Percentiles rank a stretch among this genome's conserved stretches.
phyloP scores from a whole-genome alignment of 2,888 invertebrate species.

The Chrysolina oricalcia region DNA sequence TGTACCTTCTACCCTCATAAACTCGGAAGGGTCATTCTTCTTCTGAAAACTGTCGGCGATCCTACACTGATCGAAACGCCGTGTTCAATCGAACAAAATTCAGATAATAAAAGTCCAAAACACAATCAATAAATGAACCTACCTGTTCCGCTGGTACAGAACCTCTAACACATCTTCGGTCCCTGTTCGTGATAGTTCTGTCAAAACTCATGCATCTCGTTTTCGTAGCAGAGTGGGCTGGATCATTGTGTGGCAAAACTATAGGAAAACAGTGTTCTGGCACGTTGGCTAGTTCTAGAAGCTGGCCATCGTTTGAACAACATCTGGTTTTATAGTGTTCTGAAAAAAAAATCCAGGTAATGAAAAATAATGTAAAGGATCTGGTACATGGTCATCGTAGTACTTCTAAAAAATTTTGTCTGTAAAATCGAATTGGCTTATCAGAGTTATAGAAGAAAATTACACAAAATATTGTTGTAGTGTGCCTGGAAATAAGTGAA shows the following conservation, averaged over 20 bases:
- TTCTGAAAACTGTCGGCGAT: too few relatives aligned
- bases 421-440: too few relatives aligned
- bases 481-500: too few relatives aligned
- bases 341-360: slow-evolving; percentile 56
- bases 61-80: too few relatives aligned
- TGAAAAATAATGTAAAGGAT: background rate
- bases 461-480: too few relatives aligned
- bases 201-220: slow-evolving; percentile 83
- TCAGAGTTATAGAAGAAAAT: too few relatives aligned
- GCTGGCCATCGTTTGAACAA: slow-evolving; percentile 76
- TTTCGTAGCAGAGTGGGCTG: slow-evolving; percentile 73
- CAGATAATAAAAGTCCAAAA: too few relatives aligned
- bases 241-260: slow-evolving; percentile 73
- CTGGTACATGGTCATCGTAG: too few relatives aligned
- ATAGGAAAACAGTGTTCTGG: slow-evolving; percentile 74
- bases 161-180: slow-evolving; percentile 77
- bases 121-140: slow-evolving; percentile 47
- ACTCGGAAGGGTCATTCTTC: too few relatives aligned
- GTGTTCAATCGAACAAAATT: too few relatives aligned
- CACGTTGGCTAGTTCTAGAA: slow-evolving; percentile 70
- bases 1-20: too few relatives aligned
- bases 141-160: slow-evolving; percentile 82
- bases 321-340: slow-evolving; percentile 77
- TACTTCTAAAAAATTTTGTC: too few relatives aligned
- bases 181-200: slow-evolving; percentile 79